A percentile compares a stretch with the other conserved stretches of the same genome.
These are phyloP conservation scores for Bursaphelenchus okinawaensis DNA, from an alignment of 2,888 invertebrate genomes.

Conservation along the genomic window DNA sequence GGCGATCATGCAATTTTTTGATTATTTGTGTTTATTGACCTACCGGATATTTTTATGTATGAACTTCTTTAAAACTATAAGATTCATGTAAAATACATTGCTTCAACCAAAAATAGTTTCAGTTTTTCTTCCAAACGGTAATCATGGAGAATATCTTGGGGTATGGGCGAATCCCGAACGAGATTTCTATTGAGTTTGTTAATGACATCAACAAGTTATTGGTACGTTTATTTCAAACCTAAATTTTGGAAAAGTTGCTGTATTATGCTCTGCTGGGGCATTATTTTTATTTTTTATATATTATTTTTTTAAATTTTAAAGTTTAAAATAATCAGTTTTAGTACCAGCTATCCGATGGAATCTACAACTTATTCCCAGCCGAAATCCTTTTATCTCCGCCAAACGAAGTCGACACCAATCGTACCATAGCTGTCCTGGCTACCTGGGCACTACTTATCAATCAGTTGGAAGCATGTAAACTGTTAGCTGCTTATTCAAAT, in stretches of 20 bases:
- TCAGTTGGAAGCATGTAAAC: constrained; percentile 40
- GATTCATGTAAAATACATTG: too few relatives aligned
- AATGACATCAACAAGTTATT: constrained; percentile 39
- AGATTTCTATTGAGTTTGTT: constrained; percentile 39
- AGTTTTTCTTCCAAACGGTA: constrained; percentile 52
- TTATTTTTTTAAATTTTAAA: neutral
- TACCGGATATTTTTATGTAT: too few relatives aligned
- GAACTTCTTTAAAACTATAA: too few relatives aligned
- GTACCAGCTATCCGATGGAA: constrained; percentile 41
- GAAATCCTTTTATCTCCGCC: constrained; percentile 35
- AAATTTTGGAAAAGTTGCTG: too few relatives aligned
- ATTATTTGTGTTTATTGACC: too few relatives aligned
- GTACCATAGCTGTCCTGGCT: constrained; percentile 33
- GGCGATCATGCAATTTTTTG: too few relatives aligned
- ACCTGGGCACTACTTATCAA: constrained; percentile 50
- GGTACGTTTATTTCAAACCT: too few relatives aligned
- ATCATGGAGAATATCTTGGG: constrained; percentile 49
- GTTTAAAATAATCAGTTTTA: constrained; percentile 19
- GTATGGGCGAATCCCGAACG: constrained; percentile 35
- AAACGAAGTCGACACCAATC: constrained; percentile 30
- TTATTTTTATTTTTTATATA: too few relatives aligned
- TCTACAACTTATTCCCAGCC: constrained; percentile 41
- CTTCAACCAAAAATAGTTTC: too few relatives aligned
- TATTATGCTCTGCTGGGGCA: too few relatives aligned
- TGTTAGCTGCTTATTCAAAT: constrained; percentile 45